phyloP scores from a whole-genome alignment of 2,113 vertebrate genomes.

The Hemibagrus wyckioides region DNA sequence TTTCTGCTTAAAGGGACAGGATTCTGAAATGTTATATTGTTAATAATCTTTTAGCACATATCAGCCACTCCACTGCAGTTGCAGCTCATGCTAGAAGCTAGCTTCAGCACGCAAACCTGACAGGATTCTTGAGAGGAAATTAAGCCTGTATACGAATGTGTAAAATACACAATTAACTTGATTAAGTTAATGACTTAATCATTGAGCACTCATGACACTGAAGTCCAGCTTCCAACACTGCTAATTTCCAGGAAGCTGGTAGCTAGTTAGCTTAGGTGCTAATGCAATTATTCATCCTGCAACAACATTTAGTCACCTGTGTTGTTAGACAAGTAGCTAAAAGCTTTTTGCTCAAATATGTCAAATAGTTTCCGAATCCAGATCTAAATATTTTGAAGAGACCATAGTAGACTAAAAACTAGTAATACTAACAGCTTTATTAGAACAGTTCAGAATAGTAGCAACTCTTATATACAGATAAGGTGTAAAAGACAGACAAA shows the following conservation, averaged over 20 bases:
- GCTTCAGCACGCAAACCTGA: background rate
- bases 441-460: background rate
- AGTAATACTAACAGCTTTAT: background rate
- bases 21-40: background rate
- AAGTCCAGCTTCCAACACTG: background rate
- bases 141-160: background rate
- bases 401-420: background rate
- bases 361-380: background rate
- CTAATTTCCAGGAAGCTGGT: background rate
- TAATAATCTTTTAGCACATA: background rate
- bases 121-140: background rate
- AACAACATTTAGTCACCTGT: background rate
- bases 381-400: background rate
- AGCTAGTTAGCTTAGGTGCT: background rate
- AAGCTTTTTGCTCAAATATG: background rate
- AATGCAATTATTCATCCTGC: background rate
- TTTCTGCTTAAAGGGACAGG: background rate
- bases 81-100: background rate
- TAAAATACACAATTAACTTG: background rate
- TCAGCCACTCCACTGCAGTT: background rate
- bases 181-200: background rate
- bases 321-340: background rate
- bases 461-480: background rate
- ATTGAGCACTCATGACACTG: background rate
- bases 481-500: background rate